Percentiles rank a stretch among this genome's conserved stretches.
Evolutionary conservation across 2,113 vertebrate species (phyloP).

Genomic region (Pheucticus melanocephalus): DNA sequence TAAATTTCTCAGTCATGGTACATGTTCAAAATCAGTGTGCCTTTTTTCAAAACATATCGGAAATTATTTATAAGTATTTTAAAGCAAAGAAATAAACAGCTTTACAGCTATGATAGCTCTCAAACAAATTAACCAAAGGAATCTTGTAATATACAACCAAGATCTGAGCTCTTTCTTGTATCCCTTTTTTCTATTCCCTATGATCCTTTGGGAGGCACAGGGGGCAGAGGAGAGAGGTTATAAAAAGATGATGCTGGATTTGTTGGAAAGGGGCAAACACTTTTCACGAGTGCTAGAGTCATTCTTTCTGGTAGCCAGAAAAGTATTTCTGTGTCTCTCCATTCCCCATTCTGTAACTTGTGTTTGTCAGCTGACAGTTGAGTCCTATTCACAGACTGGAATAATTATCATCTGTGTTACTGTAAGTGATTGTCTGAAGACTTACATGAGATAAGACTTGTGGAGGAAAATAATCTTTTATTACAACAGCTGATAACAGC

Average conservation of each 20-base stretch:
- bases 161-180: neutral
- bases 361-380: neutral
- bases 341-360: neutral
- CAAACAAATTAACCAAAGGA: neutral
- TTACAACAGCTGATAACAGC: neutral
- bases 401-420: neutral
- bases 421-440: neutral
- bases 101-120: neutral
- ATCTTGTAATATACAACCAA: neutral
- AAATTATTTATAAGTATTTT: neutral
- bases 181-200: neutral
- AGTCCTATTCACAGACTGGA: neutral
- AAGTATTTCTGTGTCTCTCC: neutral
- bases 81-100: neutral
- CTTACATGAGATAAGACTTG: neutral
- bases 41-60: neutral
- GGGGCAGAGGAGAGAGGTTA: neutral
- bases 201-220: neutral
- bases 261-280: neutral
- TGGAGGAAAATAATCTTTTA: neutral
- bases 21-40: neutral
- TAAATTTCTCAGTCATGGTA: neutral
- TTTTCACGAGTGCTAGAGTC: accelerated
- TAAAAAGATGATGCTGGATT: neutral
- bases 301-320: neutral